Evolutionary conservation across 2,797 vertebrate genomes (phyloP).

Genomic region (Limnodromus scolopaceus): DNA sequence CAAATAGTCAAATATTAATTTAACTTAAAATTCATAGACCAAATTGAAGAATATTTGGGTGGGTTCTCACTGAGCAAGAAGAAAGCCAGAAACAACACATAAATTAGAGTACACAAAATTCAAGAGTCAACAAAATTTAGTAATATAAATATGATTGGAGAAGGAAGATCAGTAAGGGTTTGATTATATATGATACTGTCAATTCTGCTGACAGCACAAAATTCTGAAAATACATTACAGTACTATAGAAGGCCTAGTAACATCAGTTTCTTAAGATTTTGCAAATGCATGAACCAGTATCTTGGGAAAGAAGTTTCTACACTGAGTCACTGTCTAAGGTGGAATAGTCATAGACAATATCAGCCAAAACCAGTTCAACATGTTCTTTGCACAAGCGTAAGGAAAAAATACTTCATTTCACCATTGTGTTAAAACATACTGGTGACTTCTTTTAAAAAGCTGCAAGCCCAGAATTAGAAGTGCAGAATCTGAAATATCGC

Average conservation of each 20-base stretch:
- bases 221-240: background rate
- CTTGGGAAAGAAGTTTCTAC: background rate
- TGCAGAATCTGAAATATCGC: background rate
- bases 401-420: background rate
- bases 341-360: background rate
- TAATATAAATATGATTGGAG: background rate
- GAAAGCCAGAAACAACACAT: background rate
- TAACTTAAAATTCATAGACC: background rate
- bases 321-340: background rate
- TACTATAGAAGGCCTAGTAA: background rate
- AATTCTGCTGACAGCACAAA: background rate
- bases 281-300: background rate
- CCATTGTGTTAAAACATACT: background rate
- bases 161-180: background rate
- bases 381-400: background rate
- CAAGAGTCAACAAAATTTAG: background rate
- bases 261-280: background rate
- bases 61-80: background rate
- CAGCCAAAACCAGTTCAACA: background rate
- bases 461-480: background rate
- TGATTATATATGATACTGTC: background rate
- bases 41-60: background rate
- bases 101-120: background rate
- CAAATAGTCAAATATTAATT: background rate
- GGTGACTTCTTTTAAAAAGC: background rate